Base-by-base conservation (phyloP, 1,140 invertebrate species). In the Drosophila nebulosa region DNA sequence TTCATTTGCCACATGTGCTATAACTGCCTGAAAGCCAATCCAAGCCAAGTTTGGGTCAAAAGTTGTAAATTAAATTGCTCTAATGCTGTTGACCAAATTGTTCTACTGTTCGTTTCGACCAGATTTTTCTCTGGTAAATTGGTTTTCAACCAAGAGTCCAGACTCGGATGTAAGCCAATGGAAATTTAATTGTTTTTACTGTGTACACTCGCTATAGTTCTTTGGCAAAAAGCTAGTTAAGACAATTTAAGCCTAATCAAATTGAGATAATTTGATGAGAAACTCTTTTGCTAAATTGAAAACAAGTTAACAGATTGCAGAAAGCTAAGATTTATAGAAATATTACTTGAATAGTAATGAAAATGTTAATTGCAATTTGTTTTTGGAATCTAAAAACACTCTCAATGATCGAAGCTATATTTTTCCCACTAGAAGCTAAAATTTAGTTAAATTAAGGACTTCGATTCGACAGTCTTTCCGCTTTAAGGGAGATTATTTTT, bases 21-120 rank as follows among this genome's bases (percentile, higher is more conserved):
- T 68, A 66, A 76, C 50, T 65, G 73, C 62, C 63, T 36, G 59
- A 42, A 1, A 39, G 55, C 36, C 55, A 66, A 39, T 32, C 63
- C 18, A 6, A 73, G 30, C 9, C 30, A 32, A 32, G 52, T 12
- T 9, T 32, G 30, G 10, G 39, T 16, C 16, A 46, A 78, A 86
- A 86, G 74, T 86, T 75, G 75, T 62, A 78, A 88, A 81, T 88
- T 75, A 76, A 88, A 76, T 88, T 69, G 63, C 50, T 69, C 59
- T 76, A 75, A 84, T 64, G 57, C 64, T 62, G 71, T 83, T 84
- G 64, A 64, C 69, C 74, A 81, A 66, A 61, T 76, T 46, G 56
- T 65, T 61, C 39, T 3, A 46, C 39, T 21, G 7, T 32, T 32
- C 3, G 9, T 7, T 74, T 50, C 24, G 36, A 6, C 51, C 32